Percentiles rank a stretch among this genome's conserved stretches.
phyloP scores from a whole-genome alignment of 2,797 vertebrate species.

The Furcifer pardalis region DNA sequence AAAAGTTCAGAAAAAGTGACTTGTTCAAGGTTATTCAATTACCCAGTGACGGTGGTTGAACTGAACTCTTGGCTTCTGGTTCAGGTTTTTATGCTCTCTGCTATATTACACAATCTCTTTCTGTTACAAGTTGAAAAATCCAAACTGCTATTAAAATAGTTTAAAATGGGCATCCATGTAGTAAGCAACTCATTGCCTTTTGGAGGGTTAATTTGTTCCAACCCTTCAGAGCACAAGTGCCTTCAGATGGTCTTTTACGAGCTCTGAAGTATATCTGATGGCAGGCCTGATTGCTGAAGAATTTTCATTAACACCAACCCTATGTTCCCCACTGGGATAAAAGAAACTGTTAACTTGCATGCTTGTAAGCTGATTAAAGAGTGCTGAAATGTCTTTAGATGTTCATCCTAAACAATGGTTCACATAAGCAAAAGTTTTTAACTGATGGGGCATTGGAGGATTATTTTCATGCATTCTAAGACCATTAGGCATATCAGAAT shows the following conservation, averaged over 20 bases:
- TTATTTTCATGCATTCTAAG: not conserved
- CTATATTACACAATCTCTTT: not conserved
- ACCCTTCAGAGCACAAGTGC: not conserved
- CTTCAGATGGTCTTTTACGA: not conserved
- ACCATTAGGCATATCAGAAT: not conserved
- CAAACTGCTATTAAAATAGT: not conserved
- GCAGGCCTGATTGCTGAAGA: not conserved
- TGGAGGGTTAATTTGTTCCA: not conserved
- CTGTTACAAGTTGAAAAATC: not conserved
- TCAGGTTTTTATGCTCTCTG: not conserved
- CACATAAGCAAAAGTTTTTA: not conserved
- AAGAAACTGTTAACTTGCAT: not conserved
- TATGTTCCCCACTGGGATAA: not conserved
- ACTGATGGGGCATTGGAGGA: too few species aligned
- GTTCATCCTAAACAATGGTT: not conserved
- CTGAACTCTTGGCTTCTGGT: too few species aligned
- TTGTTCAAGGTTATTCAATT: not conserved
- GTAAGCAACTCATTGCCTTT: not conserved
- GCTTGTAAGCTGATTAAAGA: constrained; percentile 1
- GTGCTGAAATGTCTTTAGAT: constrained; percentile 1
- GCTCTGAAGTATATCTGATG: not conserved
- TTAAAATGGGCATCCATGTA: not conserved
- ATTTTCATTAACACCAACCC: constrained; percentile 14
- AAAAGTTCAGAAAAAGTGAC: not conserved
- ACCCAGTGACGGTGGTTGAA: not conserved